Conservation (phyloP, 2,113 vertebrate genomes). For the Oophaga pumilio region DNA sequence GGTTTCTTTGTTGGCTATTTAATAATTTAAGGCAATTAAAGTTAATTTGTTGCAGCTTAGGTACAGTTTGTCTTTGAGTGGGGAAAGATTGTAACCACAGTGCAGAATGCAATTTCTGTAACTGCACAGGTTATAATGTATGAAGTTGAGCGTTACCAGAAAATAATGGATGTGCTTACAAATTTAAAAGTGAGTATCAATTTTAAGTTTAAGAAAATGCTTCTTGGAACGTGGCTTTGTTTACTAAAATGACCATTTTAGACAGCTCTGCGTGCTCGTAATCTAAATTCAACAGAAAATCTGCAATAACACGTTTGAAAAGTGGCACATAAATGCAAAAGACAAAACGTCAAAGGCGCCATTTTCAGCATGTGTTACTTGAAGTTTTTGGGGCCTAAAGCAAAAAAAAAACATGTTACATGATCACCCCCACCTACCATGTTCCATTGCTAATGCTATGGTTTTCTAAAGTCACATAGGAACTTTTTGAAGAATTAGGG, state of each 20-base stretch:
- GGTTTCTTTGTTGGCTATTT: conserved; percentile 21
- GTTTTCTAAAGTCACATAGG: too few species aligned
- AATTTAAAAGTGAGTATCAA: neutral
- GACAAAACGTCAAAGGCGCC: too few species aligned
- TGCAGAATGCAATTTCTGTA: neutral
- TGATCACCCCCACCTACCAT: too few species aligned
- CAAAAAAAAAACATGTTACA: too few species aligned
- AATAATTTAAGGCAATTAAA: conserved; percentile 33
- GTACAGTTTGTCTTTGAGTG: neutral
- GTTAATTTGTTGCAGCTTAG: conserved; percentile 34
- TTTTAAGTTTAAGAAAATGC: neutral
- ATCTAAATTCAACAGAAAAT: too few species aligned
- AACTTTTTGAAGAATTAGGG: too few species aligned
- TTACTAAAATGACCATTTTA: neutral
- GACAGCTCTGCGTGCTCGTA: too few species aligned
- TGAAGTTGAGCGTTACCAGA: neutral
- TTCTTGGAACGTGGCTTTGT: neutral
- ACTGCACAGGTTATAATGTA: neutral
- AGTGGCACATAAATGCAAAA: too few species aligned
- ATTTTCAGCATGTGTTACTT: too few species aligned
- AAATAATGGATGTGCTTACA: neutral
- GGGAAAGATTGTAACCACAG: conserved; percentile 13
- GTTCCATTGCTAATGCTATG: too few species aligned
- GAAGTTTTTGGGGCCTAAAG: too few species aligned
- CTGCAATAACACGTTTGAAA: too few species aligned